Evolutionary conservation across 2,113 vertebrate genomes (phyloP), one percentile per base, ranked within the genome.

Genomic region (Sorex araneus): DNA sequence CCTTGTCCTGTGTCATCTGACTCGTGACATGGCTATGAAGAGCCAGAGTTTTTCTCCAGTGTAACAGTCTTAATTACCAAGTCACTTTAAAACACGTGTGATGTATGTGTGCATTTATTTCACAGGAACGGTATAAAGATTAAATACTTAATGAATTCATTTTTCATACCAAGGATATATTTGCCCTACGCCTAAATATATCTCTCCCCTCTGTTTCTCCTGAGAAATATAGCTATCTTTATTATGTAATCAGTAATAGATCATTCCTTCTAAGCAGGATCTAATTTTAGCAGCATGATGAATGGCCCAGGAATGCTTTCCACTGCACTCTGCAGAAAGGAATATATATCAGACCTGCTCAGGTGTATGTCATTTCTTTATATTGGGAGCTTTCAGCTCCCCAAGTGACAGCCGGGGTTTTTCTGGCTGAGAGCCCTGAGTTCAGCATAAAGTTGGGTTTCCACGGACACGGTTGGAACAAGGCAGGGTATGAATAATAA

Each of bases 121-220:
- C 96, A 92, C 34, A 77, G 89, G 97, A 96, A 96, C 80, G 87
- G 94, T 95, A 95, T 96, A 95, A 95, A 97, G 97, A 97, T 97
- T 97, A 97, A 97, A 96, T 96, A 96, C 94, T 95, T 97, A 97
- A 97, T 96, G 97, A 96, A 97, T 94, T 89, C 97, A 96, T 97
- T 97, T 97, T 95, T 96, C 96, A 96, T 94, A 96, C 76, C 97
- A 67, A 92, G 84, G 94, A 91, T 96, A 70, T 94, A 95, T 96
- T 96, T 95, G 94, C 92, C 96, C 94, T 87, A 27, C 3, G 63
- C 95, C 96, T 95, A 96, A 94, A 95, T 95, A 82, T 96, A 94
- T 95, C 96, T 95, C 97, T 96, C 86, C 80, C 91, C 95, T 95
- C 97, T 95, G 94, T 95, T 96, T 96, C 94, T 96, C 97, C 79